These are phyloP conservation scores for Bostrychus sinensis DNA, from an alignment of 2,113 vertebrate genomes.

Conservation along the genomic window DNA sequence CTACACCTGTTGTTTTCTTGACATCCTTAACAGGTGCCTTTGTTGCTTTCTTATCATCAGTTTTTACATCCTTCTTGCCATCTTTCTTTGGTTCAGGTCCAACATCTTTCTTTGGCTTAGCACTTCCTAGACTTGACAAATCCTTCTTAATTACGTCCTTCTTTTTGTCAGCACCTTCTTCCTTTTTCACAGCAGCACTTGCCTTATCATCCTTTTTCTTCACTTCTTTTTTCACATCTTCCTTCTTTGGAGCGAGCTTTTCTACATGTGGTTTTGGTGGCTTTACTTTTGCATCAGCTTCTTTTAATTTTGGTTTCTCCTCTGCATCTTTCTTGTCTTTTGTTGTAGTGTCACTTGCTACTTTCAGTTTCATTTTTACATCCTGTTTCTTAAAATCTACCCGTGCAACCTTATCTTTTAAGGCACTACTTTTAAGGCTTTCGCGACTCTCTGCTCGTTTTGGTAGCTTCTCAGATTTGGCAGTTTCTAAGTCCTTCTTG, in stretches of 20 bases:
- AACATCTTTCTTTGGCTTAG: slow-evolving; percentile 79
- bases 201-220: slow-evolving; percentile 79
- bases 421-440: slow-evolving; percentile 79
- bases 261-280: slow-evolving; percentile 61
- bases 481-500: slow-evolving; percentile 79
- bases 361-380: slow-evolving; percentile 74
- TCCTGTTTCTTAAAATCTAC: slow-evolving; percentile 76
- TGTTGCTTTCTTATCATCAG: slow-evolving; percentile 73
- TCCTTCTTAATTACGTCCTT: slow-evolving; percentile 72
- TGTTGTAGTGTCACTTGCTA: slow-evolving; percentile 28
- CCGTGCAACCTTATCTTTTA: slow-evolving; percentile 67
- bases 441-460: slow-evolving; percentile 85
- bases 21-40: slow-evolving; percentile 67
- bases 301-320: slow-evolving; percentile 77
- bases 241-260: slow-evolving; percentile 77
- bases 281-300: slow-evolving; percentile 63
- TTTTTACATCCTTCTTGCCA: slow-evolving; percentile 74
- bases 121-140: background rate
- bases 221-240: slow-evolving; percentile 76
- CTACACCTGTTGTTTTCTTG: slow-evolving; percentile 57
- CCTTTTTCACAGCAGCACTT: slow-evolving; percentile 57
- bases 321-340: slow-evolving; percentile 73
- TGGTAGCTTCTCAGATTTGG: slow-evolving; percentile 76
- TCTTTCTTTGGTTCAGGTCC: slow-evolving; percentile 79
- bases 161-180: slow-evolving; percentile 69